These are phyloP conservation scores for Saccostrea glomerata DNA, from an alignment of 1,140 invertebrate species.

Conservation along the genomic window DNA sequence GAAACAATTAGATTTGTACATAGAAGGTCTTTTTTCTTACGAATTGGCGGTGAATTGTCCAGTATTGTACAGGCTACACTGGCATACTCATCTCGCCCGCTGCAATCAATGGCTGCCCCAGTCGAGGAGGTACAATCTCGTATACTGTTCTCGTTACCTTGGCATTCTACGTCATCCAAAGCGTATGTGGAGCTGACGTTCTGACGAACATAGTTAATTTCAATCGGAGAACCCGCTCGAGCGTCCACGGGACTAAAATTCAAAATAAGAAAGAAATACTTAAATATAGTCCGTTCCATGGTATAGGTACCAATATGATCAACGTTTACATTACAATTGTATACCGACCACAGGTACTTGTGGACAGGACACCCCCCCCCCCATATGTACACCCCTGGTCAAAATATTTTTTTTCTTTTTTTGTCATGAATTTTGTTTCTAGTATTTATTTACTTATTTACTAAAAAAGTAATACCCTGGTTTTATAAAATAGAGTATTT, in stretches of 20 bases:
- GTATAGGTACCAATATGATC: no score
- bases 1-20: neutral
- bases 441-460: no score
- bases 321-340: no score
- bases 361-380: no score
- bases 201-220: constrained; percentile 45
- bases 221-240: constrained; percentile 63
- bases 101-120: constrained; percentile 85
- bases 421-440: no score
- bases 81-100: constrained; percentile 84
- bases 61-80: constrained; percentile 83
- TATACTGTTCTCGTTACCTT: constrained; percentile 84
- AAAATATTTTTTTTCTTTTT: no score
- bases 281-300: neutral
- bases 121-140: constrained; percentile 83
- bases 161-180: constrained; percentile 85
- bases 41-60: constrained; percentile 29
- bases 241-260: constrained; percentile 47
- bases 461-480: no score
- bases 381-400: no score
- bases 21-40: constrained; percentile 35
- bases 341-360: no score
- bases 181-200: constrained; percentile 70
- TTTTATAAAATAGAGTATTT: no score
- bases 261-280: neutral